Evolutionary conservation across 2,113 vertebrate species (phyloP), one percentile per base, ranked within the genome.

Genomic region (Tilapia sparmanii): DNA sequence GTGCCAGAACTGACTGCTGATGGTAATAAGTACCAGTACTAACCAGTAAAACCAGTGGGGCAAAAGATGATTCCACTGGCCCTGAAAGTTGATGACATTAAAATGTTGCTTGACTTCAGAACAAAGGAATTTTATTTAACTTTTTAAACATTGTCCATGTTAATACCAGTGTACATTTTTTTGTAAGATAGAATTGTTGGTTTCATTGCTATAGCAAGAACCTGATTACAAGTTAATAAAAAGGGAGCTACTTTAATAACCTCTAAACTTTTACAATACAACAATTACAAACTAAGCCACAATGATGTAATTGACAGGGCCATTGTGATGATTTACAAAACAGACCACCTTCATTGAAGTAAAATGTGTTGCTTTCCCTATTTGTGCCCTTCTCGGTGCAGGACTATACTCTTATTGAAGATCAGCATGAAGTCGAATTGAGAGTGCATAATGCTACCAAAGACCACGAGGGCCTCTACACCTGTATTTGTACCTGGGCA

Each of bases 401-500:
- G 94, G 80, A 91, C n/a, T 61, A 15, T 5, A 52, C 1, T 6
- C 22, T 24, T 13, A 19, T 92, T 12, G 4, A 18, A 29, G 84
- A 29, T 31, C 1, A 18, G 1, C 10, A 76, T 12, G 1, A 18
- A 5, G 2, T 0, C 1, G 0, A 0, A 0, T 4, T 94, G n/a
- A 2, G 18, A 71, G 2, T 94, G 5, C 0, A 8, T 0, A 12
- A 63, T 0, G 33, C 61, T 7, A 54, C 6, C n/a, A 79, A 73
- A 52, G 3, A n/a, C 1, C 2, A 90, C 1, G 24, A 90, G 33
- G 93, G 86, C 15, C 55, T 89, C 40, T 96, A 95, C 86, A 94
- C 91, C 1, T 96, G 95, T 24, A 22, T 63, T 3, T 96, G 95
- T 22, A 93, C 91, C 33, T 96, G 95, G 95, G 52, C 2, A 7